phyloP scores from a whole-genome alignment of 2,888 invertebrate species.

The Lochmaea crataegi region DNA sequence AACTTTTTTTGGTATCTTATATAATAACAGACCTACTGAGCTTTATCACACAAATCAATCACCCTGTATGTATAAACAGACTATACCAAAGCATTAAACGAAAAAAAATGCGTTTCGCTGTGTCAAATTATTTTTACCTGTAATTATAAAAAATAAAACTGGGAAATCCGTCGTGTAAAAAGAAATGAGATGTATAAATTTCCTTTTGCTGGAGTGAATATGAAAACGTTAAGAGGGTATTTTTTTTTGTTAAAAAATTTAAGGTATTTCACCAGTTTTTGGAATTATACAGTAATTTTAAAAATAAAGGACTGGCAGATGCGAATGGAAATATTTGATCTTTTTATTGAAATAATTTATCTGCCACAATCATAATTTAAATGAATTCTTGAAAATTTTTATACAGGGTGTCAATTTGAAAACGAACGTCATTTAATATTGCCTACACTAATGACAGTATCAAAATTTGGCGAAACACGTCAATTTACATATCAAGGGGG shows the following conservation, averaged over 20 bases:
- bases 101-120: neutral
- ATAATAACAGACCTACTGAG: no score
- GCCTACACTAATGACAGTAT: no score
- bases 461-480: no score
- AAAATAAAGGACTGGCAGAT: neutral
- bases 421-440: no score
- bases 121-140: neutral
- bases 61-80: no score
- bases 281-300: neutral
- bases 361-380: no score
- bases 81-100: neutral
- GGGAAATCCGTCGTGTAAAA: slow-evolving; percentile 19
- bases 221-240: neutral
- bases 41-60: no score
- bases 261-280: neutral
- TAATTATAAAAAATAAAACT: slow-evolving; percentile 1
- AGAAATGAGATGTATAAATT: slow-evolving; percentile 18
- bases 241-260: neutral
- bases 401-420: no score
- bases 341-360: no score
- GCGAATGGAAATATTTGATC: neutral
- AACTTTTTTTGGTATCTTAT: no score
- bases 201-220: slow-evolving; percentile 1
- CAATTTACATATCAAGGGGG: no score
- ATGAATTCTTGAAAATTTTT: neutral